Conservation (phyloP, 2,113 vertebrate species). For the Melanotaenia duboulayi region DNA sequence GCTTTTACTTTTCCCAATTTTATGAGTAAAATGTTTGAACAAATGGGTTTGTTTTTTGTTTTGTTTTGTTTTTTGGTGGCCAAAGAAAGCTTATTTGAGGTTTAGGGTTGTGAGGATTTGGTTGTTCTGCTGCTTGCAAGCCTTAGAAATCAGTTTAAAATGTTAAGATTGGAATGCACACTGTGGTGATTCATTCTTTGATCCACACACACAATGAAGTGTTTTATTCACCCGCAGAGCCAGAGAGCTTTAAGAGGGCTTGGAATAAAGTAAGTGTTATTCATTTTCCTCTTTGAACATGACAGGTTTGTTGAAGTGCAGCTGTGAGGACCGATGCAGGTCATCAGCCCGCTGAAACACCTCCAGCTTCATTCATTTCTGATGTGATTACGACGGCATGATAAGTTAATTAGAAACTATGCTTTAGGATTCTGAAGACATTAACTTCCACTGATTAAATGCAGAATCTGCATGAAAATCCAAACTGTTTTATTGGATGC, state of each 20-base stretch:
- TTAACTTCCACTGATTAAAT: conserved; percentile 79
- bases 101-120: background rate
- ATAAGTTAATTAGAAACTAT: conserved; percentile 84
- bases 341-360: conserved; percentile 80
- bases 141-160: background rate
- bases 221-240: conserved; percentile 52
- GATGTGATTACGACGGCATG: conserved; percentile 81
- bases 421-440: conserved; percentile 80
- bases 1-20: background rate
- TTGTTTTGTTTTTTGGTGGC: background rate
- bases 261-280: conserved; percentile 44
- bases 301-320: conserved; percentile 26
- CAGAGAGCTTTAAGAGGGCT: conserved; percentile 45
- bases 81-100: background rate
- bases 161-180: background rate
- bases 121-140: background rate
- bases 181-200: conserved; percentile 8
- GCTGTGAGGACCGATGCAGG: conserved; percentile 46
- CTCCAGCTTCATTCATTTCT: conserved; percentile 81
- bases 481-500: conserved; percentile 33
- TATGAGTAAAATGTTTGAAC: background rate
- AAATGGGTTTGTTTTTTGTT: background rate
- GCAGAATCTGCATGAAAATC: conserved; percentile 46
- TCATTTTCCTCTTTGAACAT: conserved; percentile 55
- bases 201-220: conserved; percentile 29